Percentiles rank a stretch among this genome's conserved stretches.
Evolutionary conservation across 2,888 invertebrate genomes (phyloP).

Genomic region (Buathra laborator): DNA sequence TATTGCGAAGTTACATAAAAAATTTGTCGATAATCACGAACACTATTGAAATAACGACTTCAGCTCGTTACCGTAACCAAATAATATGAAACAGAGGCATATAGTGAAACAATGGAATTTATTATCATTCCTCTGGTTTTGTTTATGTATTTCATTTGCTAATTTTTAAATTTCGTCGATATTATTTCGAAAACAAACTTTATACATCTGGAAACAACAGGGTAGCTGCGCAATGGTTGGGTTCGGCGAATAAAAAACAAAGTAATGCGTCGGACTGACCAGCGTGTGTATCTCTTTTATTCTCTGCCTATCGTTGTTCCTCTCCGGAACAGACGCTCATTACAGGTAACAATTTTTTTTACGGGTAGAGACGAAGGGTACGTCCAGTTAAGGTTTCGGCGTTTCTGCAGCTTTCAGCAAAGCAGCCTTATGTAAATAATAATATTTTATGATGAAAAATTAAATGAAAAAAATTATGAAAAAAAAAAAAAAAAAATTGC

Average conservation of each 20-base stretch:
- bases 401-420: too few relatives aligned
- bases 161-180: not conserved
- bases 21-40: not conserved
- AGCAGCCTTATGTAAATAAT: too few relatives aligned
- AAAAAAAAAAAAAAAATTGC: too few relatives aligned
- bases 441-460: too few relatives aligned
- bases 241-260: not conserved
- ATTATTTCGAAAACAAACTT: constrained; percentile 27
- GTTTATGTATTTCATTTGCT: not conserved
- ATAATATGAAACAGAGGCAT: constrained; percentile 43
- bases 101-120: constrained; percentile 11
- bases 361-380: too few relatives aligned
- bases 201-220: constrained; percentile 12
- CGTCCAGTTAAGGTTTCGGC: too few relatives aligned
- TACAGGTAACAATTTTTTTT: not conserved
- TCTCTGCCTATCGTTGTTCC: not conserved
- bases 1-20: not conserved
- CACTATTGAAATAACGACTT: not conserved
- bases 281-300: not conserved
- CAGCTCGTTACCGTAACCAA: not conserved
- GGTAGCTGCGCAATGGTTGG: not conserved
- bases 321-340: not conserved
- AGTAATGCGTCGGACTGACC: not conserved
- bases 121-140: not conserved
- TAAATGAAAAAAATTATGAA: too few relatives aligned